Evolutionary conservation across 1,140 invertebrate genomes (phyloP).

Genomic region (Drosophila arawakana): DNA sequence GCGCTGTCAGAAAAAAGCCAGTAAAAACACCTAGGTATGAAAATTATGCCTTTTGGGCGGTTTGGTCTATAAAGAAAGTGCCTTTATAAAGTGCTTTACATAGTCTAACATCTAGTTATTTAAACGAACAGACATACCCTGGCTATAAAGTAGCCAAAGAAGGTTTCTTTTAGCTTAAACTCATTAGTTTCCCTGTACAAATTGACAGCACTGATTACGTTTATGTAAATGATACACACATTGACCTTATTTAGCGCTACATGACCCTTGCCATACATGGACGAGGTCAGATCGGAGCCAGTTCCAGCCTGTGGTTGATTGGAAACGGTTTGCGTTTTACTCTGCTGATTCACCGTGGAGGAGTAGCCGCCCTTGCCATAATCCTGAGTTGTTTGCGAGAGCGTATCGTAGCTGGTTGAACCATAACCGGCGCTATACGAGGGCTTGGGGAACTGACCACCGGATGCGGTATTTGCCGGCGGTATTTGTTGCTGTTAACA

Average conservation of each 20-base stretch:
- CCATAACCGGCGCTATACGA: conserved; percentile 88
- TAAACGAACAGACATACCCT: too few relatives aligned
- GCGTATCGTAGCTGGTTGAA: conserved; percentile 88
- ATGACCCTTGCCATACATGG: conserved; percentile 90
- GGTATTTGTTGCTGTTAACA: conserved; percentile 86
- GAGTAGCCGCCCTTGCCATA: conserved; percentile 87
- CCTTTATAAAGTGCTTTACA: too few relatives aligned
- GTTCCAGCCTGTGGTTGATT: conserved; percentile 86
- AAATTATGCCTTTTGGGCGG: too few relatives aligned
- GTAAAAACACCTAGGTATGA: too few relatives aligned
- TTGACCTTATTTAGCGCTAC: conserved; percentile 90
- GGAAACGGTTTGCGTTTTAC: conserved; percentile 86
- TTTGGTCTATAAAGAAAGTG: too few relatives aligned
- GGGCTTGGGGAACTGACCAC: conserved; percentile 88
- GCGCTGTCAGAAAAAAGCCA: too few relatives aligned
- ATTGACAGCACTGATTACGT: too few relatives aligned
- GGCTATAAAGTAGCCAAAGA: too few relatives aligned
- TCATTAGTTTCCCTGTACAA: too few relatives aligned
- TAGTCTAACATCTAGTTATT: too few relatives aligned
- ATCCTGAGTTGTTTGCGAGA: conserved; percentile 86
- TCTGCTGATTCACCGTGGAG: conserved; percentile 85
- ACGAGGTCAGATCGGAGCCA: conserved; percentile 88
- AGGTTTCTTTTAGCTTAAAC: too few relatives aligned
- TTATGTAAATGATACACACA: conserved; percentile 84
- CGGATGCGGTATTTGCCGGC: conserved; percentile 88